Evolutionary conservation across 2,888 invertebrate genomes (phyloP), one percentile per base, ranked within the genome.

Genomic region (Epistrophe eligans): DNA sequence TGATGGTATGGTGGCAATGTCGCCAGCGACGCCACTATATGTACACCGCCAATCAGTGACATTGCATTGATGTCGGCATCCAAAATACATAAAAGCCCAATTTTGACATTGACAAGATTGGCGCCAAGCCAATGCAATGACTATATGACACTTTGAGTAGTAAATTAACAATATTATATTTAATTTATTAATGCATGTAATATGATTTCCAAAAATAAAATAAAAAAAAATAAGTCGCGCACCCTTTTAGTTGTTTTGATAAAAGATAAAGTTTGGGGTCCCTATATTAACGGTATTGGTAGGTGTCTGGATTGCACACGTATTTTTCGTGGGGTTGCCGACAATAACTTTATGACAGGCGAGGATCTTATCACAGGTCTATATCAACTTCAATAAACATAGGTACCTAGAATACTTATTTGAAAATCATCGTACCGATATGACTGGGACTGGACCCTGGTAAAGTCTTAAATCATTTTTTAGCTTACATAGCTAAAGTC

Each of bases 91-190:
- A 50, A 58, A 84, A 50, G 58, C 70, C 77, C 8, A 62, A 40
- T 40, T 62, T 62, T 62, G 60, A 66, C 28, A 1, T 50, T 74
- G 85, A 82, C 82, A 87, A 77, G 73, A 82, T 87, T 87, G 85
- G 85, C 85, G n/a, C n/a, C n/a, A n/a, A n/a, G 85, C 85, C 85
- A 87, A 71, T 71, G 77, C 82, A 79, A 35, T 79, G 85, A 66
- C 82, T n/a, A n/a, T 40, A 28, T 73, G 79, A 83, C 82, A 87
- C 74, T 71, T 79, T 62, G 77, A 87, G 70, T 77, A 79, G 66
- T 77, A 73, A 87, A 87, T 77, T 79, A 71, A 74, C 60, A 81
- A 52, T 82, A 38, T 38, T 77, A 87, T 87, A 87, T 87, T 87
- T 82, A 87, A 62, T 62, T 62, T 62, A 83, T 82, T 83, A 83